Base-by-base conservation (phyloP, 92 coral and sea anemone genomes). In the Epizoanthus rinbou region DNA sequence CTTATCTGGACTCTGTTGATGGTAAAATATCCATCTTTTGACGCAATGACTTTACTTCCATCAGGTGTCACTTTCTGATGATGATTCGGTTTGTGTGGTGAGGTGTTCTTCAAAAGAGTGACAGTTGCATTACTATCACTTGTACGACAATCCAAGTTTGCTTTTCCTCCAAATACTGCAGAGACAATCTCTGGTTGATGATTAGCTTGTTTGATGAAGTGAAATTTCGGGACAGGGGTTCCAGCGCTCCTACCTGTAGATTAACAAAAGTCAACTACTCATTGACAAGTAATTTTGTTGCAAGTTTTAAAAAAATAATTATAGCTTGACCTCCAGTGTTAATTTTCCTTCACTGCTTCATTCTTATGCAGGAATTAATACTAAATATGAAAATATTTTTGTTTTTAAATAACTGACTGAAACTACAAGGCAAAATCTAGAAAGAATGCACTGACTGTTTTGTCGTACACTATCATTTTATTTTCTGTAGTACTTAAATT, bases 181-280 rank as follows among this genome's bases (percentile, higher is more conserved):
- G 28, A 10, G 54, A 60, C 57, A 57, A 60, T 5, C 23, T 19
- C 31, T 14, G 53, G 58, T 14, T 13, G 25, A 6, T 47, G 53
- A 4, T 24, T 47, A 43, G 5, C n/a, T 47, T 41, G 18, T 0
- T 24, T 78, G 3, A 22, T 9, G 59, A 78, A 78, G 9, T 16
- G 59, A 62, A 78, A 60, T 0, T 11, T 62, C 16, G 21, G 63
- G 22, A 78, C 25, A 16, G 82, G 82, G 17, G 8, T 62, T 62
- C 82, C 82, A 78, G 60, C n/a, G 58, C 82, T 39, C 31, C 21
- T 33, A 41, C 70, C 82, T 78, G 65, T 3, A 37, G 5, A 37
- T 37, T n/a, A n/a, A 37, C 1, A 6, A 37, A 37, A 3, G 43
- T 6, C 5, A 37, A 37, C 43, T 6, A 37, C 6, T 37, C 43